Percentiles rank a stretch among this genome's conserved stretches.
Evolutionary conservation across 2,797 vertebrate genomes (phyloP).

Genomic region (Oceanodroma leucorhoa): DNA sequence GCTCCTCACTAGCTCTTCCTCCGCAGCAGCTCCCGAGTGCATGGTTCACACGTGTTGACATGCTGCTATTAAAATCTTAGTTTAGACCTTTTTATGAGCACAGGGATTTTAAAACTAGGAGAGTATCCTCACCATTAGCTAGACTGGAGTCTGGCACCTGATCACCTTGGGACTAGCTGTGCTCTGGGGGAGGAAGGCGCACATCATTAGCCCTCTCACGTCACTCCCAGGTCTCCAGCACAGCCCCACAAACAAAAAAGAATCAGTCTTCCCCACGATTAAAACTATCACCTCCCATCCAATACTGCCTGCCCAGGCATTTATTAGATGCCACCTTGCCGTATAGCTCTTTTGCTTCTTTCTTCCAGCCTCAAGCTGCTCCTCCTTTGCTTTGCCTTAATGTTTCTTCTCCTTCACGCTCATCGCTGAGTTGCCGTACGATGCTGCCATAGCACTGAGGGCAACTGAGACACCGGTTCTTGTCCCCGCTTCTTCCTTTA

Average conservation of each 20-base stretch:
- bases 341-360: neutral
- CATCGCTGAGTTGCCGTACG: neutral
- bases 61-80: neutral
- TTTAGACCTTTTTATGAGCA: neutral
- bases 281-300: neutral
- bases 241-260: neutral
- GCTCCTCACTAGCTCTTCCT: neutral
- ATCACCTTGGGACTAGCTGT: neutral
- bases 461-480: neutral
- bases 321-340: neutral
- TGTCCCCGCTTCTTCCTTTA: neutral
- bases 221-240: neutral
- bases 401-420: neutral
- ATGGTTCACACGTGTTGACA: neutral
- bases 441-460: neutral
- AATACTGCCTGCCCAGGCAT: neutral
- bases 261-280: neutral
- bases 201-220: accelerated
- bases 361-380: neutral
- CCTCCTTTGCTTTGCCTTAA: neutral
- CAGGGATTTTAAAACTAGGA: neutral
- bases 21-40: accelerated
- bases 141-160: neutral
- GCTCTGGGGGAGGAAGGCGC: neutral
- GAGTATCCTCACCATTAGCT: neutral